These are phyloP conservation scores for Poeciliopsis turneri DNA, from an alignment of 2,797 vertebrate species.

Conservation along the genomic window DNA sequence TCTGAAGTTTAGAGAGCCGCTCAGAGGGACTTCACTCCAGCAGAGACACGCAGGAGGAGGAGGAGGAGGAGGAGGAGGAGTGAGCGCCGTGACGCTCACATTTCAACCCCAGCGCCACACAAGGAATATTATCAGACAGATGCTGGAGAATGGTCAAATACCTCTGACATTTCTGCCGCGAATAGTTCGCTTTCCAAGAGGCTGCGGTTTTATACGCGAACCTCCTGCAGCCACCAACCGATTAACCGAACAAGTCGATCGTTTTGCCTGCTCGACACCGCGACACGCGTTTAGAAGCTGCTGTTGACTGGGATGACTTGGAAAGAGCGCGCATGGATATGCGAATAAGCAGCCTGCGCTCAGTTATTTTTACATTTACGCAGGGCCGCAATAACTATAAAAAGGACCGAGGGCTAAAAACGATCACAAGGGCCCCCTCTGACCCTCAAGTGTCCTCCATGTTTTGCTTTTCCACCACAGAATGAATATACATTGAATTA, in stretches of 20 bases:
- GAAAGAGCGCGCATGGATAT: neutral
- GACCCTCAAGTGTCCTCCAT: neutral
- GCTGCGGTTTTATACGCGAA: neutral
- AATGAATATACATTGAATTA: neutral
- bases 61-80: constrained; percentile 44
- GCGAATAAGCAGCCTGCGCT: neutral
- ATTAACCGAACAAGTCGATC: neutral
- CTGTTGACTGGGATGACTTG: neutral
- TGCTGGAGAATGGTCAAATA: constrained; percentile 64
- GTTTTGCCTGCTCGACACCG: neutral
- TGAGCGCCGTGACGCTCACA: constrained; percentile 70
- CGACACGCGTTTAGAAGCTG: neutral
- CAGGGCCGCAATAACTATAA: neutral
- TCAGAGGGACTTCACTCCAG: constrained; percentile 63
- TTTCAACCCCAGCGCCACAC: constrained; percentile 65
- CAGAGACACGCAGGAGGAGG: constrained; percentile 33
- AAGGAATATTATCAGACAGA: constrained; percentile 70
- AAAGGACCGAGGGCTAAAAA: neutral
- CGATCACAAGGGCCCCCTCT: neutral
- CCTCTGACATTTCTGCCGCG: constrained; percentile 41
- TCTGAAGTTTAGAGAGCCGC: constrained; percentile 79
- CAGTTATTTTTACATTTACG: neutral
- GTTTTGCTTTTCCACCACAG: neutral
- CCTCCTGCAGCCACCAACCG: neutral
- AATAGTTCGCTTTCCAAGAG: constrained; percentile 2